These are phyloP conservation scores for Sebastes iracundus DNA, from an alignment of 2,797 vertebrate species.

Conservation along the genomic window DNA sequence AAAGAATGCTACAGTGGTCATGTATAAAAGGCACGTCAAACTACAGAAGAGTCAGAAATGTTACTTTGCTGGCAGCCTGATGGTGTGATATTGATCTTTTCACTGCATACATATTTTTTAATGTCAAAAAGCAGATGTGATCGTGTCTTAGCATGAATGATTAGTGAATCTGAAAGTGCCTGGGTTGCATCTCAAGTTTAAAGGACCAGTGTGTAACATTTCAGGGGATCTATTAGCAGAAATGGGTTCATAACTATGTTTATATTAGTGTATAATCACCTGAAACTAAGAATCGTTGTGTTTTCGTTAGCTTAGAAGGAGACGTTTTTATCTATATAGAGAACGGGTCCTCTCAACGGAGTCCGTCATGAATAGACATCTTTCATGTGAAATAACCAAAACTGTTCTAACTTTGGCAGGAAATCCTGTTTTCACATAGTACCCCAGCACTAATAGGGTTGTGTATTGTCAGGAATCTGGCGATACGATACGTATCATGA, in stretches of 20 bases:
- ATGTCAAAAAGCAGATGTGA: neutral
- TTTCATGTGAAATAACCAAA: neutral
- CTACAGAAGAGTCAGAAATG: neutral
- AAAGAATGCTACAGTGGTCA: neutral
- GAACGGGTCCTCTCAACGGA: too few relatives aligned
- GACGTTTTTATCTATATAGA: too few relatives aligned
- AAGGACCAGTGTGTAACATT: too few relatives aligned
- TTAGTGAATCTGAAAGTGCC: neutral
- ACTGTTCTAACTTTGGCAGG: neutral
- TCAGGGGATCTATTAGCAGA: too few relatives aligned
- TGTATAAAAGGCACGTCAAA: neutral
- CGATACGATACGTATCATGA: too few relatives aligned
- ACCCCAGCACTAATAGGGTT: neutral
- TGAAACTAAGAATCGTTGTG: too few relatives aligned
- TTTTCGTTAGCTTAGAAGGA: too few relatives aligned
- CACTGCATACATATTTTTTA: neutral
- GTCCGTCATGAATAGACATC: neutral
- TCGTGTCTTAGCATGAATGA: neutral
- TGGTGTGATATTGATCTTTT: neutral
- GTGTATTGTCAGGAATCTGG: too few relatives aligned
- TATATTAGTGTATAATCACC: too few relatives aligned
- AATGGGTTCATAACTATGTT: too few relatives aligned
- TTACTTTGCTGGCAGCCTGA: neutral
- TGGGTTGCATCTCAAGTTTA: neutral
- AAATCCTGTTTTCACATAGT: neutral